Evolutionary conservation across 2,113 vertebrate genomes (phyloP).

Genomic region (Gnathonemus echidnorhynchus): DNA sequence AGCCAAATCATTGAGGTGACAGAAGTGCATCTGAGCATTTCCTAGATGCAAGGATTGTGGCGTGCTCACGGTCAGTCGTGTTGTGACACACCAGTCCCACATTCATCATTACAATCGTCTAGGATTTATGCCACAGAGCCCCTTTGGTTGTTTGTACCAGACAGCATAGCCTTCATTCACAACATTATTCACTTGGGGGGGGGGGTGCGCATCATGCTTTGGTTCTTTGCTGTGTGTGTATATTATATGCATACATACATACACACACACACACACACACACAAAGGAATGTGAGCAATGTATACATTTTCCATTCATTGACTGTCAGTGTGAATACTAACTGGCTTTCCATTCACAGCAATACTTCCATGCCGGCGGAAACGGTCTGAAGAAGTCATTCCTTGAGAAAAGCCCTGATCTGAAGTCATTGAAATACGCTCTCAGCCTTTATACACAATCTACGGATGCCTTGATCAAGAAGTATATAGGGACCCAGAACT

Average conservation of each 20-base stretch:
- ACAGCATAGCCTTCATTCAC: background rate
- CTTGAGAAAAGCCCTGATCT: slow-evolving; percentile 92
- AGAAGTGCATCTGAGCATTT: background rate
- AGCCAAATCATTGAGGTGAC: background rate
- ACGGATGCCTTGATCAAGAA: slow-evolving; percentile 97
- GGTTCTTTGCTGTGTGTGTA: background rate
- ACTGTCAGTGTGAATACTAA: background rate
- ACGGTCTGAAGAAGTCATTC: slow-evolving; percentile 93
- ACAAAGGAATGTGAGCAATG: background rate
- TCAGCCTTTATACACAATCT: slow-evolving; percentile 94
- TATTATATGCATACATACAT: background rate
- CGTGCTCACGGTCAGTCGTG: background rate
- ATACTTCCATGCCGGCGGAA: slow-evolving; percentile 98
- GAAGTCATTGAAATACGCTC: slow-evolving; percentile 88
- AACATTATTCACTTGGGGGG: background rate
- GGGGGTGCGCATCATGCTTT: background rate
- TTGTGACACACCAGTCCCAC: no score
- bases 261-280: background rate
- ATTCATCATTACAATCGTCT: background rate
- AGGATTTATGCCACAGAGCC: background rate
- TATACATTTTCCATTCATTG: background rate
- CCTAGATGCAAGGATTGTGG: background rate
- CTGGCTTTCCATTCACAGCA: slow-evolving; percentile 62
- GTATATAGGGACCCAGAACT: slow-evolving; percentile 88
- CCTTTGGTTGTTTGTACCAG: background rate